Base-by-base conservation (phyloP, 2,113 vertebrate species). In the Rhinolophus sinicus region DNA sequence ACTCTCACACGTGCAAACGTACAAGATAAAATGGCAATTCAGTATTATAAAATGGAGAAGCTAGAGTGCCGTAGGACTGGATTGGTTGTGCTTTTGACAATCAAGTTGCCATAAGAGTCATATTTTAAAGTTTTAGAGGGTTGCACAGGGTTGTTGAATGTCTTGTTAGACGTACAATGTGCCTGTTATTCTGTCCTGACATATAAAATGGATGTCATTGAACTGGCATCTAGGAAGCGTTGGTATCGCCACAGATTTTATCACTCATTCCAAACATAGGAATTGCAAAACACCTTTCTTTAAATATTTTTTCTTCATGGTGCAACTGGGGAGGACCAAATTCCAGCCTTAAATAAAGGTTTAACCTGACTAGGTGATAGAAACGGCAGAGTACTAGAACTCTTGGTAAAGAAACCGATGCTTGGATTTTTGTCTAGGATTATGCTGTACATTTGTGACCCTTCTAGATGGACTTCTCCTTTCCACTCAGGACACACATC, bases 181-280 rank as follows among this genome's bases (percentile, higher is more conserved):
- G 95, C 96, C 72, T 97, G 76, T 92, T 94, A 60, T 98, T 98
- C 97, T 97, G 91, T 97, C 94, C 97, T 98, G 96, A 98, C 95
- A 96, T 94, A 97, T 93, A 96, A 98, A 98, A 97, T 97, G 92
- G 97, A 97, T 98, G 98, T 97, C 97, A 98, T 97, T 96, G 98
- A 98, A 98, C 96, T 98, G 98, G 97, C 97, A 96, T 98, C 97
- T 97, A 92, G 93, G 97, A 98, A 97, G 96, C 84, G 28, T 78
- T 95, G 97, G 97, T 98, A 97, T 97, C 96, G 47, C 97, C 98
- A 87, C 98, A 98, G 98, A 98, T 98, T 98, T 98, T 97, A 98
- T 98, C 98, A 97, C 95, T 98, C 95, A 96, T 96, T 97, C 96
- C 98, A 98, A 98, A 97, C 97, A 98, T 62, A 97, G 96, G 96